Conservation (phyloP, 2,888 invertebrate genomes). For the Drosophila mettleri region DNA sequence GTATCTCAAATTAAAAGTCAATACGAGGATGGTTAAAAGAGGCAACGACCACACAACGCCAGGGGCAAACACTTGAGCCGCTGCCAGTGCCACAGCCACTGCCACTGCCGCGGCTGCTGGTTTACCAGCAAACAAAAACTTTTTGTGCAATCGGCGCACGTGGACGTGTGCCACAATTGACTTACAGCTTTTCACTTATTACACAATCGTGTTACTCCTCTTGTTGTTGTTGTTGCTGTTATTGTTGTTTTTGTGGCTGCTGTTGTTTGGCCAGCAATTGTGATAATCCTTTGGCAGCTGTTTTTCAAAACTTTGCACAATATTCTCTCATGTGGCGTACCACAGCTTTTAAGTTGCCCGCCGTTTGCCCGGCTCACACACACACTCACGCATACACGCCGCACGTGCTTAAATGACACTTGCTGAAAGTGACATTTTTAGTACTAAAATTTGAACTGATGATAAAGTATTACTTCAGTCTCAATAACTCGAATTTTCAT, state of each 20-base stretch:
- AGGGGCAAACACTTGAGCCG: slow-evolving; percentile 16
- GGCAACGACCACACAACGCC: slow-evolving; percentile 8
- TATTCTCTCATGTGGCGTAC: slow-evolving; percentile 38
- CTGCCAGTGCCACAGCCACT: not conserved
- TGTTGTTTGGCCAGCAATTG: slow-evolving; percentile 48
- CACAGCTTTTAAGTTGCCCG: slow-evolving; percentile 29
- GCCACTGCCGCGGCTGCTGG: slow-evolving; percentile 22
- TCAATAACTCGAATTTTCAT: too few species aligned
- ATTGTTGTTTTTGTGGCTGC: slow-evolving; percentile 9
- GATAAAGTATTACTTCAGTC: too few species aligned
- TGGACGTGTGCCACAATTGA: slow-evolving; percentile 64
- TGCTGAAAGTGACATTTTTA: slow-evolving; percentile 13
- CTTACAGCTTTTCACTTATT: slow-evolving; percentile 61
- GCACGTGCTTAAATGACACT: slow-evolving; percentile 9
- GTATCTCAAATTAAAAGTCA: slow-evolving; percentile 65
- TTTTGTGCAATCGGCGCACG: slow-evolving; percentile 48
- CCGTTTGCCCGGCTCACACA: not conserved
- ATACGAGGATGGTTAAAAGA: slow-evolving; percentile 45
- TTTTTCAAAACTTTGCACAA: slow-evolving; percentile 29
- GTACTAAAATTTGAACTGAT: slow-evolving; percentile 4
- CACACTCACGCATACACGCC: slow-evolving; percentile 2
- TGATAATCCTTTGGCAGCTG: slow-evolving; percentile 49
- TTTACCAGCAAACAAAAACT: slow-evolving; percentile 44
- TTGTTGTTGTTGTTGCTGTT: slow-evolving; percentile 14
- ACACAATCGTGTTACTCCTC: slow-evolving; percentile 22